phyloP scores from a whole-genome alignment of 2,797 vertebrate species.

The Babyrousa celebensis region DNA sequence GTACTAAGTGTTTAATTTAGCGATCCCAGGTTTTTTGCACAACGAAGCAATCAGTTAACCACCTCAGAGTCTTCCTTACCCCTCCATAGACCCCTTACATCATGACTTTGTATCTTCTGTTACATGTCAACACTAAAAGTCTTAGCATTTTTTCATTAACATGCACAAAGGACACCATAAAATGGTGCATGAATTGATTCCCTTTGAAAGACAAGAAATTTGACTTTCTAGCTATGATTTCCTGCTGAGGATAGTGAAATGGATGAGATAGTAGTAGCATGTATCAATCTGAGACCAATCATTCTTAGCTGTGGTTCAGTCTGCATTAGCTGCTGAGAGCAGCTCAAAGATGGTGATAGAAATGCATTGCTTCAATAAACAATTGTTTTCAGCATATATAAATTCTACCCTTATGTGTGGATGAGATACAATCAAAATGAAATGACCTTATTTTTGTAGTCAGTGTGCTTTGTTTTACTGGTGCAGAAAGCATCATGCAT shows the following conservation, averaged over 20 bases:
- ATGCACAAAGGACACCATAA: not conserved
- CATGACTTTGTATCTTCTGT: not conserved
- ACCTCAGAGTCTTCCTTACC: not conserved
- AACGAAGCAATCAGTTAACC: not conserved
- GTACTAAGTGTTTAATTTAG: not conserved
- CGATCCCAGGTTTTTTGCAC: not conserved
- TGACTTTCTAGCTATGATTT: not conserved
- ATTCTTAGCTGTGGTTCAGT: not conserved
- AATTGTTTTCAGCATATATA: not conserved
- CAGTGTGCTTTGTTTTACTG: not conserved
- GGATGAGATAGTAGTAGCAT: not conserved
- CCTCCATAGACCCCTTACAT: not conserved
- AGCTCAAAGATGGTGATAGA: not conserved
- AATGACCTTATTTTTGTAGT: not conserved
- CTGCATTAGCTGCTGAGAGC: not conserved
- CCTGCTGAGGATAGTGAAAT: not conserved
- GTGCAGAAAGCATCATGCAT: not conserved
- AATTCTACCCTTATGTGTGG: not conserved
- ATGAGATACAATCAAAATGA: not conserved
- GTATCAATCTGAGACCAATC: not conserved
- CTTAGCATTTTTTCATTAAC: not conserved
- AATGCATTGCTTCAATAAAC: not conserved
- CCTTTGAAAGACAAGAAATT: constrained; percentile 26
- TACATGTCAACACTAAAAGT: not conserved
- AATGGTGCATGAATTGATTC: not conserved